phyloP scores from a whole-genome alignment of 2,888 invertebrate genomes.

The Acanthosepion pharaonis region DNA sequence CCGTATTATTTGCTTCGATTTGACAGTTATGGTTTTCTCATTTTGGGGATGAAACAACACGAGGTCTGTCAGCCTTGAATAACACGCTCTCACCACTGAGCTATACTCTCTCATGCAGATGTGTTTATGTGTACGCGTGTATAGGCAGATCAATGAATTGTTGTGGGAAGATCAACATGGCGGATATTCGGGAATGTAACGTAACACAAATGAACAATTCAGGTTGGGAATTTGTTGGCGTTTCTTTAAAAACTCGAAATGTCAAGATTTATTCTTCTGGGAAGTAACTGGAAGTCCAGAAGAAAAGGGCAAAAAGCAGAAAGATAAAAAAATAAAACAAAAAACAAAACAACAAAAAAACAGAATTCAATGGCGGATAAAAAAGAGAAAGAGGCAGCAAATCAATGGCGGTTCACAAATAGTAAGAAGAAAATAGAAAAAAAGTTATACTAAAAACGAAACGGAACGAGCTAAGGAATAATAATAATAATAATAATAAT shows the following conservation, averaged over 20 bases:
- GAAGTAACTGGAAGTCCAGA: neutral
- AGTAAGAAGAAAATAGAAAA: neutral
- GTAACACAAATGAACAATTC: neutral
- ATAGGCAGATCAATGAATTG: neutral
- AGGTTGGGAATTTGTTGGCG: neutral
- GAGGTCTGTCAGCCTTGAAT: neutral
- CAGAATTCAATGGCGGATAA: neutral
- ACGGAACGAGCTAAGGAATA: no score
- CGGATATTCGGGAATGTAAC: neutral
- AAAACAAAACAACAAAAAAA: neutral
- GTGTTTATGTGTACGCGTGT: neutral
- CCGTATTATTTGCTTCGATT: neutral
- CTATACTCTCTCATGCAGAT: neutral
- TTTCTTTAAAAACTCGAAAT: neutral
- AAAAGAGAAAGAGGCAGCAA: no score
- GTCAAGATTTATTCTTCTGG: slow-evolving; percentile 33
- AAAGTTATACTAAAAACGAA: neutral
- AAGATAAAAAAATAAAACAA: neutral
- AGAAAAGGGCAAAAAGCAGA: neutral
- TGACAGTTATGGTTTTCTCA: neutral
- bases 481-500: no score
- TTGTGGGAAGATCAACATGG: neutral
- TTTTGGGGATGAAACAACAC: neutral
- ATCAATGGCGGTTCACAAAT: no score
- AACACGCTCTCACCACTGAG: neutral